Evolutionary conservation across 2,113 vertebrate genomes (phyloP).

Genomic region (Thamnophis sirtalis): DNA sequence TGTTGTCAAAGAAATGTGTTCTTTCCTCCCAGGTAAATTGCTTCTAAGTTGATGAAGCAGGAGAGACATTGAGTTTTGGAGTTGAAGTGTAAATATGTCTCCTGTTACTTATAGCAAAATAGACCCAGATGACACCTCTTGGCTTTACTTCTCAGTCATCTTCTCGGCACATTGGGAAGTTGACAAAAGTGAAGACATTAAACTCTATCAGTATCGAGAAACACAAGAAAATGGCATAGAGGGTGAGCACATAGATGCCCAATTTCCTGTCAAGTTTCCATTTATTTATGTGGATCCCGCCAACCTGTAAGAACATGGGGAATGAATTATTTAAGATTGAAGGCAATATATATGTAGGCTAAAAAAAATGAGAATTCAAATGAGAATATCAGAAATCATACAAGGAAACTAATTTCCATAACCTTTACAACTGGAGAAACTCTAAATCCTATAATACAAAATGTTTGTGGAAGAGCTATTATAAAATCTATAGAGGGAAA

Average conservation of each 20-base stretch:
- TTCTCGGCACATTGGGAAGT: conserved; percentile 94
- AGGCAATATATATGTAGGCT: background rate
- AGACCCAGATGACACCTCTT: conserved; percentile 28
- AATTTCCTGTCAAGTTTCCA: conserved; percentile 92
- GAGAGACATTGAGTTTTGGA: conserved; percentile 48
- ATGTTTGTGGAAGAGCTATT: background rate
- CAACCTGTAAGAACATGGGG: conserved; percentile 69
- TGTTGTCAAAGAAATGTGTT: conserved; percentile 18
- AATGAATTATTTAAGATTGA: conserved; percentile 11
- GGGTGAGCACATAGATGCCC: conserved; percentile 83
- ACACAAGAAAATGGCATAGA: conserved; percentile 92
- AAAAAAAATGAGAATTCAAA: conserved; percentile 22
- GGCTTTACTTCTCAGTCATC: conserved; percentile 67
- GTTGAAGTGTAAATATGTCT: conserved; percentile 46
- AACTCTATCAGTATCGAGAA: conserved; percentile 97
- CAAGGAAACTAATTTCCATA: background rate
- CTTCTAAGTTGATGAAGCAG: conserved; percentile 55
- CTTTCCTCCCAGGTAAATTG: conserved; percentile 59
- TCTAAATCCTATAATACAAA: background rate
- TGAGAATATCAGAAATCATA: background rate
- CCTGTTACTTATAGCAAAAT: conserved; percentile 45
- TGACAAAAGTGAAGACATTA: conserved; percentile 98
- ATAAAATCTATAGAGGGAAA: background rate
- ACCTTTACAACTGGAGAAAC: background rate
- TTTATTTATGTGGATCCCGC: conserved; percentile 90